Evolutionary conservation across 2,888 invertebrate genomes (phyloP).

Genomic region (Encarsia formosa): DNA sequence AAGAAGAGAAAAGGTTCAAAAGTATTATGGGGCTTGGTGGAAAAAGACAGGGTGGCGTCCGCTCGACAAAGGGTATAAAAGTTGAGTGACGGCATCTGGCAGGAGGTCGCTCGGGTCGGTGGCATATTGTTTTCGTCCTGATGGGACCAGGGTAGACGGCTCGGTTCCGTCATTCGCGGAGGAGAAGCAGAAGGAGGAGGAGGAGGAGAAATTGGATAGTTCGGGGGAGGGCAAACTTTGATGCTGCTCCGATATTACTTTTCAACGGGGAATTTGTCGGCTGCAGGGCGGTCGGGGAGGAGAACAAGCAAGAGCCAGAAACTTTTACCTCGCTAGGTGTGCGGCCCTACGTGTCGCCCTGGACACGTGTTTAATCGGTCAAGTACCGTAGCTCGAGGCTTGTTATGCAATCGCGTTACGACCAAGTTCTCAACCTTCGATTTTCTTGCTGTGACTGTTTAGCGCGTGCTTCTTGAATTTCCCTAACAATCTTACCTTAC

Average conservation of each 20-base stretch:
- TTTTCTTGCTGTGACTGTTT: too few species aligned
- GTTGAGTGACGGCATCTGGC: constrained; percentile 22
- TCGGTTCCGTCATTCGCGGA: neutral
- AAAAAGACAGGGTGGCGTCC: constrained; percentile 7
- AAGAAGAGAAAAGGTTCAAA: too few species aligned
- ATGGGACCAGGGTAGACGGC: too few species aligned
- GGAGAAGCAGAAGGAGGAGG: neutral
- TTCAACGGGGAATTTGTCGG: constrained; percentile 27
- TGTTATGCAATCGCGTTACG: too few species aligned
- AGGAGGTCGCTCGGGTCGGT: neutral
- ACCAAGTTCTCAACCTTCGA: too few species aligned
- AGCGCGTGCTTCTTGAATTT: too few species aligned
- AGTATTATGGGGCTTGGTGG: neutral
- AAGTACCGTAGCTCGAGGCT: neutral
- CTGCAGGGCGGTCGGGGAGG: too few species aligned
- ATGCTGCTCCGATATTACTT: constrained; percentile 28
- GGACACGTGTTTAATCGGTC: too few species aligned
- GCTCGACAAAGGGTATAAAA: constrained; percentile 21
- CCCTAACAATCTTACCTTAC: too few species aligned
- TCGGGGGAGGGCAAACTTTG: constrained; percentile 20
- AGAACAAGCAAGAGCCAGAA: too few species aligned
- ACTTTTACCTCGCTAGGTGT: too few species aligned
- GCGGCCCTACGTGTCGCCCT: too few species aligned
- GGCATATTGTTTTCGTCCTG: constrained; percentile 23
- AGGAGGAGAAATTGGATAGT: constrained; percentile 20